These are phyloP conservation scores for Neostethus bicornis DNA, from an alignment of 2,797 vertebrate genomes.

Conservation along the genomic window DNA sequence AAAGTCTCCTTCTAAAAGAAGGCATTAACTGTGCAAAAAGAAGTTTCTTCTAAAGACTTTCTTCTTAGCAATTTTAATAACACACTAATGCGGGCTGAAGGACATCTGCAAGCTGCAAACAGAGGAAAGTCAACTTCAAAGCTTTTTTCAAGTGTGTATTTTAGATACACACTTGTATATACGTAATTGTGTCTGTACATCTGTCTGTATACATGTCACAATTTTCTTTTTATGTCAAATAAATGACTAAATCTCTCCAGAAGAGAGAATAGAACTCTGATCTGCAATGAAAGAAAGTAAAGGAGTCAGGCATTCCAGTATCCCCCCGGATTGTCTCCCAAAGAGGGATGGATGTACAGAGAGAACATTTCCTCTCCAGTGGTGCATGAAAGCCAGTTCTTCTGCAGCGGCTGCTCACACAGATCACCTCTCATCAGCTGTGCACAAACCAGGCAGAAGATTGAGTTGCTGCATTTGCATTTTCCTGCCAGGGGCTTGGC, in stretches of 20 bases:
- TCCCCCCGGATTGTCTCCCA: slow-evolving; percentile 19
- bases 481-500: slow-evolving; percentile 55
- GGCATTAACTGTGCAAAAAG: too few relatives aligned
- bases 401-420: slow-evolving; percentile 21
- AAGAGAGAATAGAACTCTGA: slow-evolving; percentile 26
- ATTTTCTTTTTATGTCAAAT: slow-evolving; percentile 51
- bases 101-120: too few relatives aligned
- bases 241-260: slow-evolving; percentile 58
- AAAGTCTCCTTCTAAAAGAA: too few relatives aligned
- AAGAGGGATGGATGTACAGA: slow-evolving; percentile 11
- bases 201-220: too few relatives aligned
- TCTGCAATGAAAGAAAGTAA: slow-evolving; percentile 33
- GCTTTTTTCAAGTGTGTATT: neutral
- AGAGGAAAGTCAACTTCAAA: too few relatives aligned
- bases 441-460: slow-evolving; percentile 36
- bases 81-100: too few relatives aligned
- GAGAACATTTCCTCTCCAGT: slow-evolving; percentile 32
- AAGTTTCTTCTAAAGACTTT: too few relatives aligned
- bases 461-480: slow-evolving; percentile 53
- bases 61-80: too few relatives aligned
- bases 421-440: slow-evolving; percentile 37
- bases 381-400: neutral
- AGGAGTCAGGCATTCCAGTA: slow-evolving; percentile 37
- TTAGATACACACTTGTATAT: slow-evolving; percentile 4
- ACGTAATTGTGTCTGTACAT: slow-evolving; percentile 40